Evolutionary conservation across 2,113 vertebrate genomes (phyloP), one percentile per base, ranked within the genome.

Genomic region (Calypte anna): DNA sequence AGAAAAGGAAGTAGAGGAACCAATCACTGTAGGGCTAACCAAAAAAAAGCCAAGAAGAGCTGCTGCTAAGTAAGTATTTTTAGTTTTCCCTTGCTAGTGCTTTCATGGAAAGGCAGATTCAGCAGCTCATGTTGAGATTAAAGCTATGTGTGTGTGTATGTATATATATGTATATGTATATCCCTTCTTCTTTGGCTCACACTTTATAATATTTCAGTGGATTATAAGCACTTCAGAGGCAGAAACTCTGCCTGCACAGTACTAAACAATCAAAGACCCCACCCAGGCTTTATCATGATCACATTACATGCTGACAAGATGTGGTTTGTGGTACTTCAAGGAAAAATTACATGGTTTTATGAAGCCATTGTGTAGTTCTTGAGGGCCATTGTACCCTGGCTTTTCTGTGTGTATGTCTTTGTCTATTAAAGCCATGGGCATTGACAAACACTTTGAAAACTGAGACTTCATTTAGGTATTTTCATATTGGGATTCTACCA

Each of bases 11-110:
- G 95, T 92, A 67, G 97, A 96, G 3, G 98, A 96, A 18, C 88
- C 74, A 2, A 68, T 96, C 92, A 89, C 82, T n/a, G 69, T 91
- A 90, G 98, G 58, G 40, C 55, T 92, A 14, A 96, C 89, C 14
- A 99, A 97, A 96, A 98, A 94, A 28, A 98, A 97, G 87, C 98
- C 99, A 12, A 98, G 98, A 93, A 98, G 98, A 97, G 99, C 98
- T 53, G 99, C 99, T 15, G 98, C 98, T 74, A 99, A 99, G 99
- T 99, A 97, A 98, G 98, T 94, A 94, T 78, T 93, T 85, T 86
- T 73, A 50, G 53, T 73, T 91, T 91, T 59, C 36, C 6, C 7
- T 62, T 40, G 2, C 19, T 77, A 21, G 28, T 44, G 23, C 27
- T 43, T 40, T 84, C 51, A 33, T 10, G 3, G 53, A 82, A 84